phyloP scores from a whole-genome alignment of 2,113 vertebrate genomes.

The Oostethus manadensis region DNA sequence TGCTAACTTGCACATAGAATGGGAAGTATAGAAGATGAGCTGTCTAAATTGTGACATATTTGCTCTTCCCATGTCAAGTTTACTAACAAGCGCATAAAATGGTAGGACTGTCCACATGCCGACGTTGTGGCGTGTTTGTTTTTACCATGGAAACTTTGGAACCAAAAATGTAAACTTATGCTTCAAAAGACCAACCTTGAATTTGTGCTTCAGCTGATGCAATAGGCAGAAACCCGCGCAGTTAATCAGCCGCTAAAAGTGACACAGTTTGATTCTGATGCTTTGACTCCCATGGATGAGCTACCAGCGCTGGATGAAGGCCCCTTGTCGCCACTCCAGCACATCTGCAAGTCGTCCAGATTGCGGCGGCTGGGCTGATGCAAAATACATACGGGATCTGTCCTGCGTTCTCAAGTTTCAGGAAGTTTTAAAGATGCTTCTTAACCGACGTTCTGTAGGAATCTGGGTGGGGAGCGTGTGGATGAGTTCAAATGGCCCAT shows the following conservation, averaged over 20 bases:
- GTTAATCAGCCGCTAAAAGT: not conserved
- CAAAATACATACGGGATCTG: constrained; percentile 45
- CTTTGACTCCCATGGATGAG: constrained; percentile 2
- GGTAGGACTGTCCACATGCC: not conserved
- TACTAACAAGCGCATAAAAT: not conserved
- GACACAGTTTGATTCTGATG: constrained; percentile 5
- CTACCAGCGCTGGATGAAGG: constrained; percentile 9
- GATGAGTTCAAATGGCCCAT: not conserved
- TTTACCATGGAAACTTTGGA: not conserved
- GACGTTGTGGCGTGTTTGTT: not conserved
- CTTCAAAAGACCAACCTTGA: not conserved
- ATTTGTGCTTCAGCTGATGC: not conserved
- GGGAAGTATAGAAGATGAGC: no score
- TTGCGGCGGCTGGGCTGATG: constrained; percentile 42
- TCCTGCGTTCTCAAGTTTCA: constrained; percentile 42
- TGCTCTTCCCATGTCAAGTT: not conserved
- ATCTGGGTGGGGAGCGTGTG: constrained; percentile 37
- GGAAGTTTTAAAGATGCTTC: constrained; percentile 39
- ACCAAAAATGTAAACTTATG: not conserved
- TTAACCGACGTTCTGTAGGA: constrained; percentile 14
- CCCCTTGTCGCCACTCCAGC: constrained; percentile 36
- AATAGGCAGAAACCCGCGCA: not conserved
- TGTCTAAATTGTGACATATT: not conserved
- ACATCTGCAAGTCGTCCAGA: constrained; percentile 55
- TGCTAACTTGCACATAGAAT: no score